Conservation (phyloP, 2,113 vertebrate species). For the Probosciger aterrimus region DNA sequence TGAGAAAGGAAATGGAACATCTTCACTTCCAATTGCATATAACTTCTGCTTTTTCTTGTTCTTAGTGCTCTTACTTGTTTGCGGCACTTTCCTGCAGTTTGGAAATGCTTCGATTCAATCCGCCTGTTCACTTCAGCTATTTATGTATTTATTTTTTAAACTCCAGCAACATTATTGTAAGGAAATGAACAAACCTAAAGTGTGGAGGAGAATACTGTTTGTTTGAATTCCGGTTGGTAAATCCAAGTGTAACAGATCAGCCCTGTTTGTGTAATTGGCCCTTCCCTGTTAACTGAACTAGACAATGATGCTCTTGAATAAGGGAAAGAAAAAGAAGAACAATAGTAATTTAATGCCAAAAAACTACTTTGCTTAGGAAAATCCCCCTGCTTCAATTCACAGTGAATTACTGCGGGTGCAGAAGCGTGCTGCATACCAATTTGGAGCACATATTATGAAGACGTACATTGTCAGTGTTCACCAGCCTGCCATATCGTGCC, state of each 20-base stretch:
- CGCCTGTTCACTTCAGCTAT: not conserved
- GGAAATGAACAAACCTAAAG: not conserved
- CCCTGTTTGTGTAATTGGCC: slow-evolving; percentile 20
- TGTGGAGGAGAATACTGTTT: not conserved
- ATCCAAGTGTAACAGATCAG: slow-evolving; percentile 21
- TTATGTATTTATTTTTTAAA: not conserved
- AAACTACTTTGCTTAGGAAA: not conserved
- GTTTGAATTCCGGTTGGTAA: slow-evolving; percentile 12
- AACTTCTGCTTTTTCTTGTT: slow-evolving; percentile 47
- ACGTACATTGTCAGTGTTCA: not conserved
- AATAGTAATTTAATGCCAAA: slow-evolving; percentile 21
- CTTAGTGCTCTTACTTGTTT: not conserved
- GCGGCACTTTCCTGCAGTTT: not conserved
- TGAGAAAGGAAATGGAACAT: slow-evolving; percentile 65
- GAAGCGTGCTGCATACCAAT: not conserved
- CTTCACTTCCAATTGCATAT: slow-evolving; percentile 47
- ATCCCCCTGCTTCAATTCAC: not conserved
- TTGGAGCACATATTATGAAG: not conserved
- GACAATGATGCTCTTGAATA: slow-evolving; percentile 2
- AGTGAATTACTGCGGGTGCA: not conserved
- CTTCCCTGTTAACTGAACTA: slow-evolving; percentile 44
- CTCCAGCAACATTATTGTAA: not conserved
- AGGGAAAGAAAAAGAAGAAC: not conserved
- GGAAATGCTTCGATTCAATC: not conserved
- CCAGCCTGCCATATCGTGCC: not conserved